Conservation (phyloP, 2,888 invertebrate genomes). For the Elegia similella region DNA sequence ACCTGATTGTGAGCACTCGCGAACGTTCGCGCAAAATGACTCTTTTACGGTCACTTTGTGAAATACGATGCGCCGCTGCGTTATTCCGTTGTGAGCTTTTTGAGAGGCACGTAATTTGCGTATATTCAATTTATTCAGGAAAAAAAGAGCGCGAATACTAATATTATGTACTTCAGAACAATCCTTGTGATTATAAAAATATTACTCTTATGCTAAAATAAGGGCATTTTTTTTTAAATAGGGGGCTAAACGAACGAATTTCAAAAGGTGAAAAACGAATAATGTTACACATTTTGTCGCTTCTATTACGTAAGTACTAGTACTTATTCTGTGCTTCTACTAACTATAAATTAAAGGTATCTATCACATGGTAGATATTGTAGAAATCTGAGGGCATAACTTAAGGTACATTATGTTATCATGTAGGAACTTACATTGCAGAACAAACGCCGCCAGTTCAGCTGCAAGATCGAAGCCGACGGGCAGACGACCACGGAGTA, state of each 20-base stretch:
- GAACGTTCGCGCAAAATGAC: conserved; percentile 31
- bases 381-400: not conserved
- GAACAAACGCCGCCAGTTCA: conserved; percentile 94
- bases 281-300: no score
- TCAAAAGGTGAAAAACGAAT: no score
- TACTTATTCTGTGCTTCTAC: no score
- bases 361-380: no score
- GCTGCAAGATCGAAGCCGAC: conserved; percentile 95
- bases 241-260: no score
- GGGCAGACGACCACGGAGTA: conserved; percentile 95
- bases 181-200: no score
- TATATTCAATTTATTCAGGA: not conserved
- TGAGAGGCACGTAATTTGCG: not conserved
- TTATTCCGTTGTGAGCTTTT: not conserved
- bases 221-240: no score
- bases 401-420: not conserved
- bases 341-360: no score
- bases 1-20: conserved; percentile 33
- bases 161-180: no score
- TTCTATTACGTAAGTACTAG: no score
- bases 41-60: conserved; percentile 33
- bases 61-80: conserved; percentile 28
- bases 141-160: not conserved
- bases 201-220: no score
- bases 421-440: conserved; percentile 95